Evolutionary conservation across 2,797 vertebrate genomes (phyloP).

Genomic region (Zonotrichia albicollis): DNA sequence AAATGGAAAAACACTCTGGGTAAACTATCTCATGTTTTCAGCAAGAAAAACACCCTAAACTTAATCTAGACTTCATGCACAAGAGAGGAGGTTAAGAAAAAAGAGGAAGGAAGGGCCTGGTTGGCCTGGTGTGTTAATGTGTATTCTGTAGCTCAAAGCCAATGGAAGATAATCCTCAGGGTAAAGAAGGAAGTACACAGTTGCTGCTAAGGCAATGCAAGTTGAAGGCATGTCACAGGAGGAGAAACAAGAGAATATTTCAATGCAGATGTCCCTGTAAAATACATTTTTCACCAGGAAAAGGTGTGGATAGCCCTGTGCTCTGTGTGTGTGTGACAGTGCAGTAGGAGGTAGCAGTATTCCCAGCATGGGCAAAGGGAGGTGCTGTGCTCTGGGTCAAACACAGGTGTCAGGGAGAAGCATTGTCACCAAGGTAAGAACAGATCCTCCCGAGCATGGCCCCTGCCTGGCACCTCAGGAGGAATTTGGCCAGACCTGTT

Average conservation of each 20-base stretch:
- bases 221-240: background rate
- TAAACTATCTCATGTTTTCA: background rate
- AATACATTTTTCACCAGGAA: background rate
- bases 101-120: background rate
- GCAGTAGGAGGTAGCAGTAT: background rate
- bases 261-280: background rate
- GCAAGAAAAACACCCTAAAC: background rate
- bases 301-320: background rate
- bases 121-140: background rate
- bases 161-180: background rate
- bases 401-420: background rate
- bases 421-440: background rate
- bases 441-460: background rate
- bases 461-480: background rate
- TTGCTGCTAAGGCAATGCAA: background rate
- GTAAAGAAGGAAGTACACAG: background rate
- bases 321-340: background rate
- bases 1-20: background rate
- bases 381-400: background rate
- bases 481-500: conserved; percentile 17
- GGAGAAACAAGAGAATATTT: background rate
- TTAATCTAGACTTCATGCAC: background rate
- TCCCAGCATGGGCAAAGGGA: background rate
- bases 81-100: background rate
- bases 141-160: background rate